Evolutionary conservation across 2,113 vertebrate species (phyloP).

Genomic region (Hyperopisus bebe): DNA sequence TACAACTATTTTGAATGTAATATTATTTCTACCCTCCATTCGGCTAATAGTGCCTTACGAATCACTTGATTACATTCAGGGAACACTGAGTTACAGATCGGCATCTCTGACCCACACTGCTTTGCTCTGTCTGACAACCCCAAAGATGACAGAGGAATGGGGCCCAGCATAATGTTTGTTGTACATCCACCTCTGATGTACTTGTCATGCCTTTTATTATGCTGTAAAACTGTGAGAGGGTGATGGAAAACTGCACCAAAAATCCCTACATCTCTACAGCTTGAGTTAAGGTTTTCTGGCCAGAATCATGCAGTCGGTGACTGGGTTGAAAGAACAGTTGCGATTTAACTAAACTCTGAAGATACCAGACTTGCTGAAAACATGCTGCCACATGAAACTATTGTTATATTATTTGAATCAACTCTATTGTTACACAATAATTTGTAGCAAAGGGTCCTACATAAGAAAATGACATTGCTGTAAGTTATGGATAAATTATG

Average conservation of each 20-base stretch:
- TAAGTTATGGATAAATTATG: background rate
- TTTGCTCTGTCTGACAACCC: background rate
- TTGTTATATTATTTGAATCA: background rate
- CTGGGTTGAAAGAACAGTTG: background rate
- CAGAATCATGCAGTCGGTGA: background rate
- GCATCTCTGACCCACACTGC: background rate
- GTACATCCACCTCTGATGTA: background rate
- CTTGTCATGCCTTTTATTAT: background rate
- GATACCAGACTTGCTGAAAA: background rate
- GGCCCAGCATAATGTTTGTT: background rate
- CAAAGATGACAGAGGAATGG: background rate
- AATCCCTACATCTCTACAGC: background rate
- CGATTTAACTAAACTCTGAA: background rate
- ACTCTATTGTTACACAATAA: background rate
- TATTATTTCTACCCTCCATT: background rate
- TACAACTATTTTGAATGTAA: background rate
- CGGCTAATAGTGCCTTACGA: background rate
- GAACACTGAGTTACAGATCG: background rate
- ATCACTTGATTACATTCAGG: background rate
- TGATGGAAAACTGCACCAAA: background rate
- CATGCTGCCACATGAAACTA: background rate
- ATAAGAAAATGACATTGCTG: background rate
- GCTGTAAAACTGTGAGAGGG: background rate
- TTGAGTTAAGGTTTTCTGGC: background rate
- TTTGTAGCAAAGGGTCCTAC: background rate